Conservation (phyloP, 2,888 invertebrate species). For the Arenicola marina region DNA sequence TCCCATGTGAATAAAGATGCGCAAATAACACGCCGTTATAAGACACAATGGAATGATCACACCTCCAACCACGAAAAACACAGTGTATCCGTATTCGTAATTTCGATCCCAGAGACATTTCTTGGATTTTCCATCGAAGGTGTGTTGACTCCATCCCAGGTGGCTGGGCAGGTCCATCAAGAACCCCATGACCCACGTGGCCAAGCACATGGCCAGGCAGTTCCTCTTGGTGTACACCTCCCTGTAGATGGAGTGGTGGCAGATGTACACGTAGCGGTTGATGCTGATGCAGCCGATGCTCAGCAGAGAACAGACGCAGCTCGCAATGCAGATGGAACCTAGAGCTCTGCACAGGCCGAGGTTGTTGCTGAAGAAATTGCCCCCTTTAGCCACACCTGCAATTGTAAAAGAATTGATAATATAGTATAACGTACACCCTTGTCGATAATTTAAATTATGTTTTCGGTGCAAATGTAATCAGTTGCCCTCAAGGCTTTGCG, state of each 20-base stretch:
- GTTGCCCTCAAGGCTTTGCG: too few relatives aligned
- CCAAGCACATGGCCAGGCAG: background rate
- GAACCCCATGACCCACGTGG: slow-evolving; percentile 10
- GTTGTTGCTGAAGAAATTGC: slow-evolving; percentile 35
- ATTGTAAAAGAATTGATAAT: too few relatives aligned
- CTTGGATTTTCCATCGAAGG: slow-evolving; percentile 8
- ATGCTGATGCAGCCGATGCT: slow-evolving; percentile 42
- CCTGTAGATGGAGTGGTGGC: slow-evolving; percentile 24
- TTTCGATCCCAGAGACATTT: slow-evolving; percentile 19
- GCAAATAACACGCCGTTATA: slow-evolving; percentile 15
- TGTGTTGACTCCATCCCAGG: slow-evolving; percentile 14
- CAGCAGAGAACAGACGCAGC: slow-evolving; percentile 42
- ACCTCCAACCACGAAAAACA: slow-evolving; percentile 13
- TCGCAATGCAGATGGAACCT: slow-evolving; percentile 41
- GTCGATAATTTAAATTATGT: too few relatives aligned
- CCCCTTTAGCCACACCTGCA: slow-evolving; percentile 43
- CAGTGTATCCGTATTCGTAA: slow-evolving; percentile 4
- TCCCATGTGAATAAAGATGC: slow-evolving; percentile 20
- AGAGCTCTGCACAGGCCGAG: slow-evolving; percentile 41
- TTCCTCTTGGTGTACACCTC: slow-evolving; percentile 8
- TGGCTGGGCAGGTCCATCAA: slow-evolving; percentile 5
- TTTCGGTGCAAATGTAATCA: too few relatives aligned
- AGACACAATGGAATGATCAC: slow-evolving; percentile 13
- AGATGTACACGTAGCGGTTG: slow-evolving; percentile 44
- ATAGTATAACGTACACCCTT: too few relatives aligned